Conservation (phyloP, 2,888 invertebrate species). For the Ecdyonurus torrentis region DNA sequence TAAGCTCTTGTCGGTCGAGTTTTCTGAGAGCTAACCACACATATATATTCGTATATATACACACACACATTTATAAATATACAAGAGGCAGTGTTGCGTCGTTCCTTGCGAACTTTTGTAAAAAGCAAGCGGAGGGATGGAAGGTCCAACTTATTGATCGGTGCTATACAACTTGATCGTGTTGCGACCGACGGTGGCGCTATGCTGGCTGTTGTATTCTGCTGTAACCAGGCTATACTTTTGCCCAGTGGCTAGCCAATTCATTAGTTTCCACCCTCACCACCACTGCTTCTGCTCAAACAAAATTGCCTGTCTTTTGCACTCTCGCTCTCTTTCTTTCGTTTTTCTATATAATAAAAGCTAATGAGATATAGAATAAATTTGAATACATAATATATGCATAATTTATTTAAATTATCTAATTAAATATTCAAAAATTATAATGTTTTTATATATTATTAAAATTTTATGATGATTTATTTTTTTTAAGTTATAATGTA, state of each 20-base stretch:
- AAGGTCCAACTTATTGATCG: not conserved
- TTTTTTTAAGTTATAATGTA: not conserved
- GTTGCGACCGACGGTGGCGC: not conserved
- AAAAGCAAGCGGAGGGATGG: not conserved
- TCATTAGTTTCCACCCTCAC: not conserved
- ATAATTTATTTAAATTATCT: not conserved
- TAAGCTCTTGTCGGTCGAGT: not conserved
- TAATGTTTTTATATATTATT: not conserved
- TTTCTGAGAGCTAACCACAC: too few species aligned
- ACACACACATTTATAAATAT: too few species aligned
- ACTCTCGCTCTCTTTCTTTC: not conserved
- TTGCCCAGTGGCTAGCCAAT: not conserved
- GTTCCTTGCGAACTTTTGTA: not conserved
- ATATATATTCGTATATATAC: not conserved
- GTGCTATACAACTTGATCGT: not conserved
- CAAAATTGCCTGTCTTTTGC: not conserved
- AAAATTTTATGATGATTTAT: not conserved
- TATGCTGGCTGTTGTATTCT: too few species aligned
- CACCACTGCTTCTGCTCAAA: not conserved
- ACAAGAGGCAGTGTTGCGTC: not conserved
- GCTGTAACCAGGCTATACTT: too few species aligned
- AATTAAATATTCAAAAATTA: not conserved
- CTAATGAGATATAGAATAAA: slow-evolving; percentile 1
- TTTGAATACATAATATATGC: not conserved
- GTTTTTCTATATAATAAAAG: not conserved